phyloP scores from a whole-genome alignment of 2,113 vertebrate genomes.

The Loxodonta africana region DNA sequence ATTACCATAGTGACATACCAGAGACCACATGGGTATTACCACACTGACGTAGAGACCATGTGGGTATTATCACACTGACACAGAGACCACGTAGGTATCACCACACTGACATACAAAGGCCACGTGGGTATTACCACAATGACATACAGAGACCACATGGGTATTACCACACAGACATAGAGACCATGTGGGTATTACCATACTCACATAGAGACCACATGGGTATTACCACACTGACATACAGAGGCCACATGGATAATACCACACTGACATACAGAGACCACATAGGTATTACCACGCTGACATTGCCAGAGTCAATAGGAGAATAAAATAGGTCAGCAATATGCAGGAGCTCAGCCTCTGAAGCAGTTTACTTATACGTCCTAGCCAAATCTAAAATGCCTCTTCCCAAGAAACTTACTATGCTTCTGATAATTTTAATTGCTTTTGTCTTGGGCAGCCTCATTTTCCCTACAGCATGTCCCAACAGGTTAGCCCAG shows the following conservation, averaged over 20 bases:
- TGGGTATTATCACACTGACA: no score
- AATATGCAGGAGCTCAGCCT: neutral
- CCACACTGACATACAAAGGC: neutral
- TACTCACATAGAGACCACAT: no score
- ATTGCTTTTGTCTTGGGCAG: constrained; percentile 19
- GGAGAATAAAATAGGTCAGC: neutral
- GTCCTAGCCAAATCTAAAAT: neutral
- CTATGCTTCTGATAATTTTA: neutral
- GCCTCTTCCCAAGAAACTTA: constrained; percentile 6
- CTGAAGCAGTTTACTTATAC: neutral
- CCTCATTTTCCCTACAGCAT: neutral
- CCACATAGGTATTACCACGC: neutral
- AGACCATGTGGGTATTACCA: no score
- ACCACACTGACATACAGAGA: no score
- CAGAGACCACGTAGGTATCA: no score
- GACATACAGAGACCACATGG: no score
- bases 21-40: no score
- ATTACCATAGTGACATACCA: no score
- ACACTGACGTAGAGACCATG: no score
- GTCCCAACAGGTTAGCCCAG: neutral
- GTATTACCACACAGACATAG: no score
- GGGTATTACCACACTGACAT: no score
- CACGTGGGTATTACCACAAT: neutral
- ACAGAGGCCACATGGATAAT: no score
- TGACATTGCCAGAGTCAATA: neutral